Conservation (phyloP, 2,888 invertebrate genomes). For the Pilophorus perplexus region DNA sequence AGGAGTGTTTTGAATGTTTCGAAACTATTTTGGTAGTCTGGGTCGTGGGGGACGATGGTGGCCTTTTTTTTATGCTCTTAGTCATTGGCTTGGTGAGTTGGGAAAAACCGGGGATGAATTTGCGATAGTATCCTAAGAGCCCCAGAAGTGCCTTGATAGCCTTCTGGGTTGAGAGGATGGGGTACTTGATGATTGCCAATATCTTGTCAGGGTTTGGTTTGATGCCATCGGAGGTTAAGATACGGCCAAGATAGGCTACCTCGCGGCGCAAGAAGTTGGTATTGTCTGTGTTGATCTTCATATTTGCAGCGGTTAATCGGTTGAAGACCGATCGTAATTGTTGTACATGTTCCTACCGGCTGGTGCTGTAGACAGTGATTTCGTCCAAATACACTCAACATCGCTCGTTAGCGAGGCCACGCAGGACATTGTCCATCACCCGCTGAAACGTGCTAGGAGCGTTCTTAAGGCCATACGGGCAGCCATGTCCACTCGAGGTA, state of each 20-base stretch:
- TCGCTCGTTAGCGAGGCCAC: not conserved
- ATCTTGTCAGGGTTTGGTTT: slow-evolving; percentile 1
- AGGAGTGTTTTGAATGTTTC: too few relatives aligned
- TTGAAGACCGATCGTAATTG: not conserved
- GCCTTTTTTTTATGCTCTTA: too few relatives aligned
- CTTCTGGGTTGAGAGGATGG: not conserved
- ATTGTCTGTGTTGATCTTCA: not conserved
- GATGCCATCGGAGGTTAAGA: not conserved
- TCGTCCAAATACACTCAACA: not conserved
- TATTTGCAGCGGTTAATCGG: not conserved
- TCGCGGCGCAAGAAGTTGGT: not conserved
- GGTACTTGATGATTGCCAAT: not conserved
- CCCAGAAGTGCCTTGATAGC: not conserved
- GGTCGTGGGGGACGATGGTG: too few relatives aligned
- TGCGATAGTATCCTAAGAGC: slow-evolving; percentile 6
- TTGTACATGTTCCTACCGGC: not conserved
- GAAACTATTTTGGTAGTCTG: too few relatives aligned
- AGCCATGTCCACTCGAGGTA: too few relatives aligned
- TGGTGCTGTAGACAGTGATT: not conserved
- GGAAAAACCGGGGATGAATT: too few relatives aligned
- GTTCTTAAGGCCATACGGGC: not conserved
- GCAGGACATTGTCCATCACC: not conserved
- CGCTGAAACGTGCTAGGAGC: not conserved
- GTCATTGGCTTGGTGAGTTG: too few relatives aligned
- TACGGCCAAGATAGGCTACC: not conserved